A percentile compares a stretch with the other conserved stretches of the same genome.
Conservation (phyloP, 2,888 invertebrate genomes). For the Tanytarsus gracilentus region DNA sequence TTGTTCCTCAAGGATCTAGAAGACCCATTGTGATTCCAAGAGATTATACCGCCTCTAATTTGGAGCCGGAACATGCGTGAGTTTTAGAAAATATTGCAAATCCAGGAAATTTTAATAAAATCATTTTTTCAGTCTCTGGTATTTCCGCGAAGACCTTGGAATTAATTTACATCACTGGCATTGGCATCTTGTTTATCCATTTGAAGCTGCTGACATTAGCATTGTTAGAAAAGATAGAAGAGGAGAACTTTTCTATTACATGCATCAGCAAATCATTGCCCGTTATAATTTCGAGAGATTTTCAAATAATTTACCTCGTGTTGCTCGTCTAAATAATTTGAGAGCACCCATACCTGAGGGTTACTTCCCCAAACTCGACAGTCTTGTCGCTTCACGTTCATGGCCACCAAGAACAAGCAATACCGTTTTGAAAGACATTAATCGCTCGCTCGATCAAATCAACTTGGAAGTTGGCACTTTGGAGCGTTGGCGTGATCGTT, state of each 20-base stretch:
- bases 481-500: slow-evolving; percentile 3
- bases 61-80: slow-evolving; percentile 38
- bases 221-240: slow-evolving; percentile 50
- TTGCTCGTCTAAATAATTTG: slow-evolving; percentile 55
- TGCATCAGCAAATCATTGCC: slow-evolving; percentile 51
- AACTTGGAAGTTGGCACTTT: slow-evolving; percentile 49
- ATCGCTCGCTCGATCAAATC: slow-evolving; percentile 59
- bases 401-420: slow-evolving; percentile 38
- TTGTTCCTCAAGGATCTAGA: slow-evolving; percentile 43
- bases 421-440: slow-evolving; percentile 51
- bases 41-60: slow-evolving; percentile 38
- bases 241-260: slow-evolving; percentile 58
- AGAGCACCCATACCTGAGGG: slow-evolving; percentile 62
- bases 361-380: slow-evolving; percentile 78
- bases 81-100: slow-evolving; percentile 32
- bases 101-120: not conserved
- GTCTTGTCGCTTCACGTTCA: slow-evolving; percentile 60
- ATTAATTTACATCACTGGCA: slow-evolving; percentile 36
- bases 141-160: slow-evolving; percentile 22
- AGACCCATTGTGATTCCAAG: slow-evolving; percentile 40
- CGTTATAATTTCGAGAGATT: slow-evolving; percentile 71
- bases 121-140: not conserved
- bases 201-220: slow-evolving; percentile 32
- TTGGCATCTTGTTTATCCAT: slow-evolving; percentile 49
- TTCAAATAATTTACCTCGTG: slow-evolving; percentile 58